phyloP scores from a whole-genome alignment of 2,888 invertebrate species.

The Apamea anceps region DNA sequence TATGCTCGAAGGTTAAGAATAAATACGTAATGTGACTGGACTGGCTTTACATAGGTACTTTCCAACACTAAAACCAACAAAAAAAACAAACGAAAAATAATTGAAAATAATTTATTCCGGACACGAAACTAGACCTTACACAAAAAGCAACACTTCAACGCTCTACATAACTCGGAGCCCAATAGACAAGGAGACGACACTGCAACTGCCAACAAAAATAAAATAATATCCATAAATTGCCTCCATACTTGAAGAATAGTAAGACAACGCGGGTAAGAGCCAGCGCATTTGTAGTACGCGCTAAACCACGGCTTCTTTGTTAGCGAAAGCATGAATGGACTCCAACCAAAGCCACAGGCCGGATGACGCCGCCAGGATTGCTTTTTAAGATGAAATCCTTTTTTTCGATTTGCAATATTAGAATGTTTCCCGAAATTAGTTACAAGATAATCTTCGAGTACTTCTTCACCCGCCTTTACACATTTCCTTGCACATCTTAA shows the following conservation, averaged over 20 bases:
- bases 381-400: constrained; percentile 52
- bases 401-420: constrained; percentile 64
- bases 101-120: constrained; percentile 48
- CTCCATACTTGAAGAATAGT: constrained; percentile 65
- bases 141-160: constrained; percentile 69
- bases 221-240: constrained; percentile 67
- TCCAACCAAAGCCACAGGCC: constrained; percentile 32
- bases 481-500: constrained; percentile 60
- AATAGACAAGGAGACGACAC: constrained; percentile 74
- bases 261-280: constrained; percentile 71
- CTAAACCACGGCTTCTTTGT: constrained; percentile 36
- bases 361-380: constrained; percentile 30
- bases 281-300: constrained; percentile 63
- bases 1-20: neutral
- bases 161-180: constrained; percentile 66
- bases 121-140: constrained; percentile 44
- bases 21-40: neutral
- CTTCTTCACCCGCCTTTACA: constrained; percentile 39
- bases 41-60: neutral
- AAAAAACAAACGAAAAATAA: constrained; percentile 7
- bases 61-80: neutral
- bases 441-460: constrained; percentile 61
- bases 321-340: constrained; percentile 37
- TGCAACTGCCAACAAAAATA: constrained; percentile 70
- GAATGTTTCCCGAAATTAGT: constrained; percentile 66